Percentiles rank a stretch among this genome's conserved stretches.
Conservation (phyloP, 2,888 invertebrate genomes). For the Elaeidobius kamerunicus region DNA sequence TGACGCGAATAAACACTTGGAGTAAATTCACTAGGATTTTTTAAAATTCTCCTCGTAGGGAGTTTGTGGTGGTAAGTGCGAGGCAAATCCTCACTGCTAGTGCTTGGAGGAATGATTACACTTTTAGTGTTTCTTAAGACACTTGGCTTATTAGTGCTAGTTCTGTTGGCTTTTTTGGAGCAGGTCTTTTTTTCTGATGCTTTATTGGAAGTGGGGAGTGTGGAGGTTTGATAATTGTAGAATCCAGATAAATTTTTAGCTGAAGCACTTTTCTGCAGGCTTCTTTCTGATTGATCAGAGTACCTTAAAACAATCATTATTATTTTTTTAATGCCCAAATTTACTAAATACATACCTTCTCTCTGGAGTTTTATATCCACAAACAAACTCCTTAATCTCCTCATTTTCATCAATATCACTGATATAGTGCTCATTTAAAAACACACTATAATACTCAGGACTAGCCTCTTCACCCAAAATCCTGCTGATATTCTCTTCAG, state of each 20-base stretch:
- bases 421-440: constrained; percentile 48
- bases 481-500: constrained; percentile 21
- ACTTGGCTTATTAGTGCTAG: constrained; percentile 1
- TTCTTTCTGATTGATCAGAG: constrained; percentile 37
- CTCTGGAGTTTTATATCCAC: constrained; percentile 39
- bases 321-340: too few species aligned
- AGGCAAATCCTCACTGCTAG: background rate
- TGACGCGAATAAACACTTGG: constrained; percentile 9
- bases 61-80: too few species aligned
- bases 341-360: constrained; percentile 19
- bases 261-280: background rate
- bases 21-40: constrained; percentile 5
- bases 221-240: constrained; percentile 10
- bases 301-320: constrained; percentile 22
- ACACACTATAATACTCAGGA: constrained; percentile 42
- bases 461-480: constrained; percentile 22
- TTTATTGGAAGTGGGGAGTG: constrained; percentile 28
- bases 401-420: constrained; percentile 50
- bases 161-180: constrained; percentile 11
- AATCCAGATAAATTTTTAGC: constrained; percentile 9
- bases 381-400: constrained; percentile 45
- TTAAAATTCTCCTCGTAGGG: background rate
- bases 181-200: constrained; percentile 1
- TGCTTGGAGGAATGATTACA: background rate
- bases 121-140: background rate